phyloP scores from a whole-genome alignment of 1,140 invertebrate genomes.

The Bombus superbus region DNA sequence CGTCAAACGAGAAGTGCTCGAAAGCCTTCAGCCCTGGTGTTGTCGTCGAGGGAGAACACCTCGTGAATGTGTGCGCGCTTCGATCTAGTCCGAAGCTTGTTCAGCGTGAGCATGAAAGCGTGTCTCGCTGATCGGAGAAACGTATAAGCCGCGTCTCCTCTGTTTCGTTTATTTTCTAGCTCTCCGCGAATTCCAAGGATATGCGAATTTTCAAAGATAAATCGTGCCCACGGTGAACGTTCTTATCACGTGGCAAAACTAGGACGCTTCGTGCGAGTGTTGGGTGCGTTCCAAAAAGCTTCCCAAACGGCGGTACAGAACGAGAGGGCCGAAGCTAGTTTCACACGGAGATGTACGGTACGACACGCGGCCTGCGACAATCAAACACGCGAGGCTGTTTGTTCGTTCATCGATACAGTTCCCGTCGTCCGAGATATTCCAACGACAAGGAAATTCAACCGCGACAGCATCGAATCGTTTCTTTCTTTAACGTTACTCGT shows the following conservation, averaged over 20 bases:
- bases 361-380: too few relatives aligned
- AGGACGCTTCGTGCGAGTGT: neutral
- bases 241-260: neutral
- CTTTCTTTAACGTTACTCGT: too few relatives aligned
- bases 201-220: neutral
- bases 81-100: constrained; percentile 25
- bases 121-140: neutral
- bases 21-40: neutral
- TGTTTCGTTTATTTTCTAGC: neutral
- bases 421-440: too few relatives aligned
- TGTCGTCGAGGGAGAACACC: neutral
- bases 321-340: neutral
- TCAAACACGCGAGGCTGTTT: too few relatives aligned
- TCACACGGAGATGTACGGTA: neutral
- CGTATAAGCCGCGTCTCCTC: neutral
- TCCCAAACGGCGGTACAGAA: too few relatives aligned
- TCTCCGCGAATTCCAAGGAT: neutral
- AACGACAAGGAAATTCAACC: too few relatives aligned
- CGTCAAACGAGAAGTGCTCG: constrained; percentile 31
- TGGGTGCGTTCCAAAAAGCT: neutral
- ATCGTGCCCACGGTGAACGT: constrained; percentile 12
- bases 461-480: too few relatives aligned
- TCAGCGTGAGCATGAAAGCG: constrained; percentile 47
- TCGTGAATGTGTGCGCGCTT: neutral
- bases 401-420: too few relatives aligned